Conservation (phyloP, 2,797 vertebrate genomes). For the Amblyopsis hoosieri region DNA sequence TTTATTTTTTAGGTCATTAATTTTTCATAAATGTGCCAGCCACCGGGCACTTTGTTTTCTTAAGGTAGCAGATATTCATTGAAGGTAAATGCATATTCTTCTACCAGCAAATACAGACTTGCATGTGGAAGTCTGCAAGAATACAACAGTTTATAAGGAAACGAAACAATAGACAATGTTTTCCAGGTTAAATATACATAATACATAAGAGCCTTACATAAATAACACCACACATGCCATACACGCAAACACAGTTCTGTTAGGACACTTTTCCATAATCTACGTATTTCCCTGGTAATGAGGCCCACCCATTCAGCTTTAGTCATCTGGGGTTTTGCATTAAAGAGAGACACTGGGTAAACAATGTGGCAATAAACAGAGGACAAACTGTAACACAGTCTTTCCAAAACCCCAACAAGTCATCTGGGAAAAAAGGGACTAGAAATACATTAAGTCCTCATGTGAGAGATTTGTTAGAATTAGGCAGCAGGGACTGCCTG, state of each 20-base stretch:
- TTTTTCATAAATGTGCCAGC: too few species aligned
- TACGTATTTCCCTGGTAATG: slow-evolving; percentile 33
- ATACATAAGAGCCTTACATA: neutral
- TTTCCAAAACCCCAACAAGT: slow-evolving; percentile 8
- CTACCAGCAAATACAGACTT: too few species aligned
- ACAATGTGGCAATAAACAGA: slow-evolving; percentile 26
- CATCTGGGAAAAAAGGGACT: slow-evolving; percentile 36
- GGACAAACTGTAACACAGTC: slow-evolving; percentile 14
- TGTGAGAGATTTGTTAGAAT: slow-evolving; percentile 33
- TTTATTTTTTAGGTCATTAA: too few species aligned
- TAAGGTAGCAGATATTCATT: too few species aligned
- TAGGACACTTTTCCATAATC: neutral
- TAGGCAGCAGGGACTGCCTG: neutral
- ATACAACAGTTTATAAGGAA: too few species aligned
- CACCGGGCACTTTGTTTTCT: too few species aligned
- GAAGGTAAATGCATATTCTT: too few species aligned
- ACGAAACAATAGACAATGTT: too few species aligned
- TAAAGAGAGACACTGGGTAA: slow-evolving; percentile 13
- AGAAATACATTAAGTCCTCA: slow-evolving; percentile 35
- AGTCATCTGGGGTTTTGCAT: slow-evolving; percentile 9
- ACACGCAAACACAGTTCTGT: slow-evolving; percentile 3
- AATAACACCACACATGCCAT: neutral
- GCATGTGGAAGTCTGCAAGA: too few species aligned
- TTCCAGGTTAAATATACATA: too few species aligned
- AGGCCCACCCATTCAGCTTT: slow-evolving; percentile 4